phyloP scores from a whole-genome alignment of 2,113 vertebrate species.

The Bos indicus region DNA sequence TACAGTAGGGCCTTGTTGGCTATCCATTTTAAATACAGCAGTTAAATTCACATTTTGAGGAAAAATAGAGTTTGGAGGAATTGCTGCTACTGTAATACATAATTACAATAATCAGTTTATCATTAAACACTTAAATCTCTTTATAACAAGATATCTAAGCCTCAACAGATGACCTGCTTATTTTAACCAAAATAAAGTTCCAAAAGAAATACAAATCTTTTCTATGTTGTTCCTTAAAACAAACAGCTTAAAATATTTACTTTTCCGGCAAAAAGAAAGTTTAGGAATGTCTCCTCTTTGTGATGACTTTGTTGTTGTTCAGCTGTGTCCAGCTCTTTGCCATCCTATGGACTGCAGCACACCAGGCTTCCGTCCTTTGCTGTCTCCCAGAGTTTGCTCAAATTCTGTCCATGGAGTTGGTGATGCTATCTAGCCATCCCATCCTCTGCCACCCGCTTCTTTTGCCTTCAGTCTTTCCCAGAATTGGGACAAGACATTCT shows the following conservation, averaged over 20 bases:
- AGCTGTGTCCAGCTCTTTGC: neutral
- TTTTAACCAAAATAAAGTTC: slow-evolving; percentile 13
- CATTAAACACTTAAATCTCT: slow-evolving; percentile 17
- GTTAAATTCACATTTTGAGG: neutral
- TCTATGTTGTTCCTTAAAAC: neutral
- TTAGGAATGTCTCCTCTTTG: neutral
- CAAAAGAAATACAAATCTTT: neutral
- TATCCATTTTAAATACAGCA: neutral
- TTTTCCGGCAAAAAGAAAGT: neutral
- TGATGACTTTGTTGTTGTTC: neutral
- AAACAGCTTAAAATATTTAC: slow-evolving; percentile 5
- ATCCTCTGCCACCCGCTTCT: neutral
- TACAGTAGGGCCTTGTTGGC: neutral
- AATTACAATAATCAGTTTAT: neutral
- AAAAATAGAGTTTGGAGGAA: neutral
- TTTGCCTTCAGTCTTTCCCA: neutral
- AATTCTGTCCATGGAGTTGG: neutral
- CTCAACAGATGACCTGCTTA: neutral
- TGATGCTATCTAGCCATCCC: neutral
- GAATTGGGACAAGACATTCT: neutral
- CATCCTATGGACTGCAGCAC: neutral
- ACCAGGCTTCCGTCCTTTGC: neutral
- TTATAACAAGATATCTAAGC: neutral
- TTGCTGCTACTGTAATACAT: neutral
- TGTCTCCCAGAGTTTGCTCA: neutral